Evolutionary conservation across 2,888 invertebrate species (phyloP).

Genomic region (Oscheius sp.): DNA sequence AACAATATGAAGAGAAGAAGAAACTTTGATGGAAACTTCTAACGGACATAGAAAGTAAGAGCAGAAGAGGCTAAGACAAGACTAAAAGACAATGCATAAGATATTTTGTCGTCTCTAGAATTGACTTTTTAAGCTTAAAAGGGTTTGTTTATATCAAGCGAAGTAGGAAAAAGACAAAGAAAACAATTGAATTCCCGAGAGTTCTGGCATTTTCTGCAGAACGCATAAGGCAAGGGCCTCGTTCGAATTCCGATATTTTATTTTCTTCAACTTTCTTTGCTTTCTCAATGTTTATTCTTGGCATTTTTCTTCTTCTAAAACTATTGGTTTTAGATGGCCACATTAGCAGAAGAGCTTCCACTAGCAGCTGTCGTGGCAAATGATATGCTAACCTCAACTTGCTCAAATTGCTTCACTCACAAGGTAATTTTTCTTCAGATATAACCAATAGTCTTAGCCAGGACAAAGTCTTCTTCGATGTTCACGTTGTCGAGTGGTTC

Average conservation of each 20-base stretch:
- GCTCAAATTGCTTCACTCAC: constrained; percentile 26
- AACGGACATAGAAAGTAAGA: too few relatives aligned
- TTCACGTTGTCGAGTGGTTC: constrained; percentile 30
- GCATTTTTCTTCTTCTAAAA: not conserved
- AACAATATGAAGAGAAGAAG: not conserved
- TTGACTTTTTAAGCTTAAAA: too few relatives aligned
- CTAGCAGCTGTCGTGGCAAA: constrained; percentile 28
- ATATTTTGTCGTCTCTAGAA: too few relatives aligned
- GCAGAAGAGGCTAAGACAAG: too few relatives aligned
- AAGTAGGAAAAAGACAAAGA: not conserved
- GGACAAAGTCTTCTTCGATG: constrained; percentile 21
- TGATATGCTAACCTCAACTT: constrained; percentile 11
- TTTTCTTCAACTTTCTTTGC: not conserved
- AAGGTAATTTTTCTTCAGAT: constrained; percentile 6
- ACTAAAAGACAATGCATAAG: too few relatives aligned
- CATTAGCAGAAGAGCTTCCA: constrained; percentile 30
- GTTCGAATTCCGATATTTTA: not conserved
- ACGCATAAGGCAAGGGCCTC: not conserved
- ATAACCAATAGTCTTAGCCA: not conserved
- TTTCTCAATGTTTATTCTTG: not conserved
- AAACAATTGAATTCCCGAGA: not conserved
- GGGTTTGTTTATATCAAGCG: too few relatives aligned
- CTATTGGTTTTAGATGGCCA: constrained; percentile 17
- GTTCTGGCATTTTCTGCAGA: not conserved
- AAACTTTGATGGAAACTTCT: too few relatives aligned